phyloP scores from a whole-genome alignment of 2,888 invertebrate genomes.

The Entomobrya proxima region DNA sequence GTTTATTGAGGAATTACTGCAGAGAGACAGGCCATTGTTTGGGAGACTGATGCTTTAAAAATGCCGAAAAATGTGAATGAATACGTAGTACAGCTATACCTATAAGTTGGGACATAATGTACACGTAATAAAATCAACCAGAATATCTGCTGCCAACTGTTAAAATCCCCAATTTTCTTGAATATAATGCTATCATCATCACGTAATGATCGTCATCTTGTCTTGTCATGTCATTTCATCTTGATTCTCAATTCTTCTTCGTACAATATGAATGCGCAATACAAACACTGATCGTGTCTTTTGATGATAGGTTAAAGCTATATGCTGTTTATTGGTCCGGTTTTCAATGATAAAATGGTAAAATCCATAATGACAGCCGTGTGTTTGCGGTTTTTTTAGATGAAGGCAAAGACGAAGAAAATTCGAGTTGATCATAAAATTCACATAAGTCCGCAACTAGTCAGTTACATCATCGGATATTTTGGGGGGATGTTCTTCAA shows the following conservation, averaged over 20 bases:
- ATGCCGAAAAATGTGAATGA: not conserved
- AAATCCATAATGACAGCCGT: conserved; percentile 52
- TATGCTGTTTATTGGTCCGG: conserved; percentile 13
- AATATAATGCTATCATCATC: not conserved
- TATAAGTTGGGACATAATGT: too few species aligned
- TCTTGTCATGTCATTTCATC: conserved; percentile 33
- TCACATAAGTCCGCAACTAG: not conserved
- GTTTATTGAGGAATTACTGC: not conserved
- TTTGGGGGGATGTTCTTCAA: too few species aligned
- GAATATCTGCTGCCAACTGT: too few species aligned
- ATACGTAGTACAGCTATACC: not conserved
- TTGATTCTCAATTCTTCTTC: not conserved
- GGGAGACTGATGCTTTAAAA: not conserved
- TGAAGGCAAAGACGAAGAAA: not conserved
- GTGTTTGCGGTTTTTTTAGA: conserved; percentile 43
- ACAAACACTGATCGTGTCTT: not conserved
- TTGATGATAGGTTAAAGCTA: conserved; percentile 22
- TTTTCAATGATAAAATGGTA: not conserved
- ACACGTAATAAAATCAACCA: too few species aligned
- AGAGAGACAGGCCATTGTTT: not conserved
- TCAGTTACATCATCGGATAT: too few species aligned
- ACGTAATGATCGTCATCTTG: conserved; percentile 34
- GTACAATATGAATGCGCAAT: not conserved
- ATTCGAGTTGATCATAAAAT: not conserved
- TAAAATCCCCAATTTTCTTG: not conserved